phyloP scores from a whole-genome alignment of 2,113 vertebrate species.

The Callionymus lyra region DNA sequence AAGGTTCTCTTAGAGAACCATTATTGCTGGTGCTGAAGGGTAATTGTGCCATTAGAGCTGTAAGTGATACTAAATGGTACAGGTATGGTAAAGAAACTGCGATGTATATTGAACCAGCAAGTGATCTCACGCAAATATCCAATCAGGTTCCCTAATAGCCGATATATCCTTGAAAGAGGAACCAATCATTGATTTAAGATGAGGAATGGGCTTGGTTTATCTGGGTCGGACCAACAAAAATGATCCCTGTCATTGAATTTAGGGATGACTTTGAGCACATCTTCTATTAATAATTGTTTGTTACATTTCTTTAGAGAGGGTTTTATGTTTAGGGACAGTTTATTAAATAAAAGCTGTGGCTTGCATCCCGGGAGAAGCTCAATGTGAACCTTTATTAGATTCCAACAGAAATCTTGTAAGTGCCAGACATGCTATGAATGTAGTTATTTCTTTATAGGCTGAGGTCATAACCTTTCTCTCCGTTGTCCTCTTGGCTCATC shows the following conservation, averaged over 20 bases:
- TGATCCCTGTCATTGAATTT: constrained; percentile 15
- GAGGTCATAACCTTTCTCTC: constrained; percentile 15
- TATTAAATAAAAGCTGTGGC: background rate
- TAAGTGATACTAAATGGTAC: constrained; percentile 59
- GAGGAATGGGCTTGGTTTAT: constrained; percentile 10
- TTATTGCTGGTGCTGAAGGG: constrained; percentile 58
- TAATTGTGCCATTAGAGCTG: constrained; percentile 59
- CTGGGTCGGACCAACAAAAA: constrained; percentile 7
- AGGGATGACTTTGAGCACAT: constrained; percentile 7
- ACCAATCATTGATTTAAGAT: constrained; percentile 35
- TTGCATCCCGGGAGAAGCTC: constrained; percentile 25
- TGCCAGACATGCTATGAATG: constrained; percentile 28
- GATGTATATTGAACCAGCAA: constrained; percentile 27
- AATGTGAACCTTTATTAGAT: constrained; percentile 52
- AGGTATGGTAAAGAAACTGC: constrained; percentile 54
- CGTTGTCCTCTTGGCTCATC: constrained; percentile 5
- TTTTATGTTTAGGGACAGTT: background rate
- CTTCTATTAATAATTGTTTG: constrained; percentile 22
- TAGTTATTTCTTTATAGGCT: constrained; percentile 48
- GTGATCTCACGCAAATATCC: constrained; percentile 52
- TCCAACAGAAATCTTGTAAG: constrained; percentile 45
- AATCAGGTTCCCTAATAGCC: constrained; percentile 51
- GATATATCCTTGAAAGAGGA: constrained; percentile 57
- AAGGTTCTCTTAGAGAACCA: constrained; percentile 51
- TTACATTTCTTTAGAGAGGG: constrained; percentile 5